Evolutionary conservation across 1,140 invertebrate species (phyloP).

Genomic region (Pantala flavescens): DNA sequence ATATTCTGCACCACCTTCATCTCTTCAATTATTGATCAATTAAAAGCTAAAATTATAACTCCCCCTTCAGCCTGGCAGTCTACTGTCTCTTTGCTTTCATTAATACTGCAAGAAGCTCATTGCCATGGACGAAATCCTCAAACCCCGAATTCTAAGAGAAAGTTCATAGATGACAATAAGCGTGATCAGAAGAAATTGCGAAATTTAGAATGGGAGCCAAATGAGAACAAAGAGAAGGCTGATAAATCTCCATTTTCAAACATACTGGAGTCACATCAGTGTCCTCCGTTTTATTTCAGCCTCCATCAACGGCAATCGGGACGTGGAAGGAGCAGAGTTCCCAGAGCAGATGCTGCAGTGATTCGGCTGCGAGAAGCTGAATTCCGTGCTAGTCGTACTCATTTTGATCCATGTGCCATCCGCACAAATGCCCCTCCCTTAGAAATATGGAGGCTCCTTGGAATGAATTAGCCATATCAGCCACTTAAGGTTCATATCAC

Average conservation of each 20-base stretch:
- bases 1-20: slow-evolving; percentile 18
- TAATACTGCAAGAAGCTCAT: background rate
- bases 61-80: background rate
- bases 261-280: background rate
- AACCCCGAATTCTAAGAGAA: background rate
- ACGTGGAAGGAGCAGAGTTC: slow-evolving; percentile 29
- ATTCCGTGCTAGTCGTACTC: slow-evolving; percentile 32
- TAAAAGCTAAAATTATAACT: background rate
- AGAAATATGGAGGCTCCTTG: slow-evolving; percentile 15
- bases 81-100: background rate
- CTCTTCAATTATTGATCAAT: slow-evolving; percentile 12
- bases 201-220: background rate
- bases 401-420: slow-evolving; percentile 32
- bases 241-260: no score
- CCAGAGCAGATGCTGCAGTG: slow-evolving; percentile 30
- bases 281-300: slow-evolving; percentile 32
- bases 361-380: slow-evolving; percentile 27
- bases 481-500: no score
- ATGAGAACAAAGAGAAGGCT: background rate
- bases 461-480: background rate
- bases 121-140: background rate
- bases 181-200: background rate
- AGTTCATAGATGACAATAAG: background rate
- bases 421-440: slow-evolving; percentile 30
- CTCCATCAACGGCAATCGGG: slow-evolving; percentile 25